Evolutionary conservation across 2,888 invertebrate genomes (phyloP), one percentile per base, ranked within the genome.

Genomic region (Capitulum mitella): DNA sequence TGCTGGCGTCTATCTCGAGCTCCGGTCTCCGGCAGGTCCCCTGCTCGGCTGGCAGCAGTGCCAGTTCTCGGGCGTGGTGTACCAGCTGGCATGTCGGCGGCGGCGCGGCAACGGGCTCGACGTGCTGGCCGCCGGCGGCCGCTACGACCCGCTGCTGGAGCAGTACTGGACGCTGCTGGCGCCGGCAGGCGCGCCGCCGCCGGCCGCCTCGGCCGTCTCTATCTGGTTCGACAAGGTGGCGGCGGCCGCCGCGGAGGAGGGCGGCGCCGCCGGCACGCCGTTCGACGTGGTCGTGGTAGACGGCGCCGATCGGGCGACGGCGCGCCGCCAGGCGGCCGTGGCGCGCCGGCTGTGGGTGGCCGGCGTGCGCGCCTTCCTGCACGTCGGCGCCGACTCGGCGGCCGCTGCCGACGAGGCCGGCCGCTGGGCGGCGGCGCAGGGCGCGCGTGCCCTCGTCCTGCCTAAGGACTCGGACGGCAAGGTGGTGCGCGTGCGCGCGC

Each of bases 71-170:
- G 92, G 92, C 0, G 87, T 91, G 83, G 88, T 91, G 82, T 92
- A 89, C 84, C 91, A 92, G 85, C 87, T 92, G 82, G 89, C 89
- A 5, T 89, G 89, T 19, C 19, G 51, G 61, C 78, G 75, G 32
- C 74, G 74, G 14, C 82, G 89, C 90, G 82, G 83, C 88, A 77
- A 86, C 32, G 90, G 87, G 81, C 89, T 87, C 83, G 92, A 89
- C 82, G 90, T 95, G 0, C 88, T 97, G 74, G 96, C 96, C 0
- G 92, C 91, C 14, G 97, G 97, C 0, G 96, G 97, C 61, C 90
- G 96, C 82, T 98, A 97, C 83, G 95, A 97, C 85, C 89, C 89
- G 19, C 89, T 97, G 87, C 89, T 97, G 76, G 14, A 14, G 16
- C 46, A 48, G 29, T 76, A 32, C 76, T 76, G 76, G 76, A 1